Base-by-base conservation (phyloP, 2,888 invertebrate genomes). In the Zelleria hepariella region DNA sequence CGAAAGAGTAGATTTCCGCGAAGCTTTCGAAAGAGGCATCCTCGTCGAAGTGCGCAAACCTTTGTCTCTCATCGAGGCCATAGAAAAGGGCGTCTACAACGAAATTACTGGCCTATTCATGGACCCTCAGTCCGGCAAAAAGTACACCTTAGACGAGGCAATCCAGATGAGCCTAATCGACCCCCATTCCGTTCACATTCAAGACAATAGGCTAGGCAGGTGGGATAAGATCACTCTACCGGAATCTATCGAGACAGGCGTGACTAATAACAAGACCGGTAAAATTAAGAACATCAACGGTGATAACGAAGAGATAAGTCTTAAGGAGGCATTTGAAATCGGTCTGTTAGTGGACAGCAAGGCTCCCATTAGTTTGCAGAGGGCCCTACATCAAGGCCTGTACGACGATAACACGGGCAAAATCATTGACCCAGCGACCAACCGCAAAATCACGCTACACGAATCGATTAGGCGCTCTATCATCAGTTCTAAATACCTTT, bases 361-460 rank as follows among this genome's bases (percentile, higher is more conserved):
- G 77, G 94, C 94, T 8, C 93, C 96, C 0, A 92, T 96, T 23
- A 95, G 95, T 15, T 78, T 96, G 32, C 96, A 96, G 74, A 90
- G 95, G 70, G 95, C 95, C 0, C 91, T 97, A 58, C 96, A 96
- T 75, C 94, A 96, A 82, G 96, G 96, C 1, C 84, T 96, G 0
- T 96, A 96, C 72, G 95, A 96, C 67, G 94, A 95, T 61, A 90
- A 89, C 62, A 93, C 93, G 0, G 95, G 96, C 10, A 95, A 95
- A 86, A 91, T 98, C 58, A 91, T 93, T 47, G 97, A 98, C 82
- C 94, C 95, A 0, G 91, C 91, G 61, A 94, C 93, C 2, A 94
- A 94, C 54, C 91, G 94, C 62, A 92, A 93, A 69, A 93, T 97
- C 3, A 95, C 96, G 1, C 79, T 96, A 49, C 94, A 96, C 68